Percentiles rank a stretch among this genome's conserved stretches.
Conservation (phyloP, 2,797 vertebrate genomes). For the Artibeus jamaicensis region DNA sequence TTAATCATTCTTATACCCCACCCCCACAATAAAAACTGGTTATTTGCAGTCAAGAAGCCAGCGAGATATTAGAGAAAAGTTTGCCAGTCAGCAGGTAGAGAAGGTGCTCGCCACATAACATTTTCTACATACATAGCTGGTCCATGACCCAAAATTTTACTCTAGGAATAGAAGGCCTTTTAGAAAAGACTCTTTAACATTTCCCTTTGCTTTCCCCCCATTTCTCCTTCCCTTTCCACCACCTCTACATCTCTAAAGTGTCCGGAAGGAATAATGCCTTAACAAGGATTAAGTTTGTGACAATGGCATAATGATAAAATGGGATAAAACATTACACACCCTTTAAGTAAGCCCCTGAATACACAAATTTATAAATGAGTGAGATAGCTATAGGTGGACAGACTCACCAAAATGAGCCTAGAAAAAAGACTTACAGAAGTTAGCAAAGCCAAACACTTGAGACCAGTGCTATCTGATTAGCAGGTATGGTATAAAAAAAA, state of each 20-base stretch:
- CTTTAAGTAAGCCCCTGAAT: not conserved
- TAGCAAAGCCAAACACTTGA: not conserved
- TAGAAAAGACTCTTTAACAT: not conserved
- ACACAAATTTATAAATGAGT: not conserved
- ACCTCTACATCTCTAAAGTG: not conserved
- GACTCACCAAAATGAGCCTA: not conserved
- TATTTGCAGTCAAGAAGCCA: not conserved
- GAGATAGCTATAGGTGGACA: not conserved
- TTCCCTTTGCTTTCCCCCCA: not conserved
- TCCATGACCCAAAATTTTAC: not conserved
- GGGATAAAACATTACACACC: too few relatives aligned
- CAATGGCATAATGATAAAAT: not conserved
- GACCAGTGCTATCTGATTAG: not conserved
- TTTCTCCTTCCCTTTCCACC: not conserved
- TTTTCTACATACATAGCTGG: rapidly evolving
- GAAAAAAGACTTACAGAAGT: not conserved
- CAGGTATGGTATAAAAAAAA: not conserved
- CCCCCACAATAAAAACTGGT: not conserved
- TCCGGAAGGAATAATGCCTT: not conserved
- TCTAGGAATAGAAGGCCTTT: not conserved
- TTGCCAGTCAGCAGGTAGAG: not conserved
- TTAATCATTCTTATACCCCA: not conserved
- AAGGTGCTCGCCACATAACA: not conserved
- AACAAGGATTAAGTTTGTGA: not conserved
- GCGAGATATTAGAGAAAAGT: not conserved